Evolutionary conservation across 1,140 invertebrate species (phyloP).

Genomic region (Thalassaphorura encarpata): DNA sequence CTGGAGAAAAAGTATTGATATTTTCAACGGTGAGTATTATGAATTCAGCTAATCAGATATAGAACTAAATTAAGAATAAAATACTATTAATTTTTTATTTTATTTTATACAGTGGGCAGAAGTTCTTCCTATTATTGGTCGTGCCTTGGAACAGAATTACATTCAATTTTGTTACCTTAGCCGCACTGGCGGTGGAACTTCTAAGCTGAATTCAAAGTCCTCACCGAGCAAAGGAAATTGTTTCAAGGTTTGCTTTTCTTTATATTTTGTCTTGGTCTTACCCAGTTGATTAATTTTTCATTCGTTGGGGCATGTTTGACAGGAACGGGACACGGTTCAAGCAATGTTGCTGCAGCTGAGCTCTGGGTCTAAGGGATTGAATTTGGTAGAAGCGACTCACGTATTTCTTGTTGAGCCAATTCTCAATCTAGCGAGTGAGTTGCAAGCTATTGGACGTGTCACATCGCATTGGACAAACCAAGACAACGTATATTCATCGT

Average conservation of each 20-base stretch:
- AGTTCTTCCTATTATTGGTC: slow-evolving; percentile 50
- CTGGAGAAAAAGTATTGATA: slow-evolving; percentile 55
- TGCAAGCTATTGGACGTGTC: slow-evolving; percentile 66
- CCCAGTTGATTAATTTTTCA: not conserved
- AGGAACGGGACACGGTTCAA: too few species aligned
- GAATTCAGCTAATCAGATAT: not conserved
- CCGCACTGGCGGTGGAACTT: too few species aligned
- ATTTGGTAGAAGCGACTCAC: slow-evolving; percentile 68
- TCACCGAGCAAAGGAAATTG: too few species aligned
- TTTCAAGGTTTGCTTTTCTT: too few species aligned
- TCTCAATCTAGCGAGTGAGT: slow-evolving; percentile 58
- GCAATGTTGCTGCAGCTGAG: slow-evolving; percentile 57
- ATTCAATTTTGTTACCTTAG: slow-evolving; percentile 44
- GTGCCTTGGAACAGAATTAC: slow-evolving; percentile 50
- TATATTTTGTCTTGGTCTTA: too few species aligned
- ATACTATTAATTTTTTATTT: too few species aligned
- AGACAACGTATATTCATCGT: slow-evolving; percentile 38
- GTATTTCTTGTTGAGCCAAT: slow-evolving; percentile 66
- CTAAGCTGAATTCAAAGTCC: too few species aligned
- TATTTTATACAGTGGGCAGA: slow-evolving; percentile 46
- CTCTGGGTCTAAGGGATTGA: slow-evolving; percentile 63
- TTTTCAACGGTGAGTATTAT: slow-evolving; percentile 53
- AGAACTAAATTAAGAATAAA: too few species aligned
- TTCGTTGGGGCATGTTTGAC: too few species aligned
- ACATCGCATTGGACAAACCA: slow-evolving; percentile 70